Conservation (phyloP, 2,797 vertebrate genomes). For the Pseudochirops corinnae region DNA sequence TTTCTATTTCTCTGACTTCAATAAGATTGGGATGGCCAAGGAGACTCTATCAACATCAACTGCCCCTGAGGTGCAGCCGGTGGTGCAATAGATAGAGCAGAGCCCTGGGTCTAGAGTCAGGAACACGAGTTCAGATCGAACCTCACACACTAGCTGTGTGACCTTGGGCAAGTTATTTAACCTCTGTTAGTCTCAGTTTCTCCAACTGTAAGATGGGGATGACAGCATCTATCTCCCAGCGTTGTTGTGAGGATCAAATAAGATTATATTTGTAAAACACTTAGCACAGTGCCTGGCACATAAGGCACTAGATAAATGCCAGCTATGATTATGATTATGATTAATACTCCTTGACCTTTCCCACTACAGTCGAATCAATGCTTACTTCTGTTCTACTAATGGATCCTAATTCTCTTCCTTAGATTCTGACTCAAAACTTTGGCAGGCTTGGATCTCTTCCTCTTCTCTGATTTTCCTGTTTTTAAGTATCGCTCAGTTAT, state of each 20-base stretch:
- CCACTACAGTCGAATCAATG: neutral
- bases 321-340: neutral
- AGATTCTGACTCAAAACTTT: neutral
- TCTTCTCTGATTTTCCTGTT: neutral
- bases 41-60: neutral
- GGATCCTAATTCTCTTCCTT: neutral
- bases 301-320: neutral
- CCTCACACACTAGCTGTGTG: neutral
- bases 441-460: neutral
- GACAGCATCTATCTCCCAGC: neutral
- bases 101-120: neutral
- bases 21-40: neutral
- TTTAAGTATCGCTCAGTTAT: neutral
- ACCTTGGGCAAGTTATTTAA: neutral
- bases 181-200: neutral
- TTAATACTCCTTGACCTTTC: neutral
- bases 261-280: neutral
- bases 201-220: neutral
- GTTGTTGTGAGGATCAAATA: neutral
- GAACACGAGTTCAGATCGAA: neutral
- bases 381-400: neutral
- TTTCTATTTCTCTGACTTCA: neutral
- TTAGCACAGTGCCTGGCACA: neutral
- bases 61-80: neutral
- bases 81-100: neutral